Base-by-base conservation (phyloP, 2,113 vertebrate genomes). In the Pardalotus punctatus region DNA sequence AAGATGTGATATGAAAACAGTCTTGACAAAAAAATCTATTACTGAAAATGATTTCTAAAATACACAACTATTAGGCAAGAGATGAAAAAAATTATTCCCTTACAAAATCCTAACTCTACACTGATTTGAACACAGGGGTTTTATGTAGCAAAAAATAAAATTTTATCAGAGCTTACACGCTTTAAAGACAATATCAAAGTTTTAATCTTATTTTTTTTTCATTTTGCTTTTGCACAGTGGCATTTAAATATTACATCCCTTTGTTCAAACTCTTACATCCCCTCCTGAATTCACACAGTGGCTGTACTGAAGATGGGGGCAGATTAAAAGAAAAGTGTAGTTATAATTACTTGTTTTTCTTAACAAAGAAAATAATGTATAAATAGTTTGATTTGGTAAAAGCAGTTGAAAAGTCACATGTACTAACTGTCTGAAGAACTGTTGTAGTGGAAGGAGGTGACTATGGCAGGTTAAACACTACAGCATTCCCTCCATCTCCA, bases 31-130 rank as follows among this genome's bases (percentile, higher is more conserved):
- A 76, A 84, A n/a, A 94, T 9, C 7, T 71, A 29, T 48, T 81
- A 71, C 33, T 70, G 58, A 64, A 93, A 96, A 57, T 91, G 1
- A 69, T 69, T 93, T 94, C 54, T 90, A 88, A 87, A 95, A 93
- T 74, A 95, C 57, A 84, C 58, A 90, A 28, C 56, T 78, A 58
- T 65, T 96, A 86, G 50, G 23, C 35, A 88, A 83, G 60, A 96
- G 45, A 72, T 64, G 77, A 88, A 93, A 94, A 81, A 95, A 86
- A 72, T 29, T 38, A 90, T 12, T 93, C 64, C 58, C 33, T 57
- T 82, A 73, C 36, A 79, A 66, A 94, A 86, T 70, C 11, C 7
- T 81, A 87, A n/a, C 50, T 80, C 61, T 73, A 85, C 15, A 19
- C 33, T 62, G 17, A 40, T 77, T 80, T 81, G 51, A 81, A 95